Percentiles rank a stretch among this genome's conserved stretches.
Evolutionary conservation across 2,888 invertebrate genomes (phyloP).

Genomic region (Fragum fragum): DNA sequence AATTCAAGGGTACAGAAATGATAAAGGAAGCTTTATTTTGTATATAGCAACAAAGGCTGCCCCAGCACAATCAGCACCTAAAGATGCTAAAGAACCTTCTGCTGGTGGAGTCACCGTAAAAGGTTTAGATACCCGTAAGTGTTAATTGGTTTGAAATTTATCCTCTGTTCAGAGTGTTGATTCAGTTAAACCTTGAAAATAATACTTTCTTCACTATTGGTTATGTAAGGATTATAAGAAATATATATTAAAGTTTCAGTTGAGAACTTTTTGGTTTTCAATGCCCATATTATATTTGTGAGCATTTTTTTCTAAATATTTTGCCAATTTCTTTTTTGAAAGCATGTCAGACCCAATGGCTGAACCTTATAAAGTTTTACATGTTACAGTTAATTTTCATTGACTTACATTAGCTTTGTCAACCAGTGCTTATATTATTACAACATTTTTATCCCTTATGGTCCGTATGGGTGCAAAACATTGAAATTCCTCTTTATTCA

Average conservation of each 20-base stretch:
- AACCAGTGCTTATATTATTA: constrained; percentile 1
- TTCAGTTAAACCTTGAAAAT: too few relatives aligned
- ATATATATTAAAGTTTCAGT: too few relatives aligned
- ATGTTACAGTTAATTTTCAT: not conserved
- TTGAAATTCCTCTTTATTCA: not conserved
- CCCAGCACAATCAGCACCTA: constrained; percentile 52
- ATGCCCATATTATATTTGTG: not conserved
- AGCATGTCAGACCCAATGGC: constrained; percentile 1
- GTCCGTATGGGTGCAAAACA: not conserved
- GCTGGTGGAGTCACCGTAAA: constrained; percentile 91
- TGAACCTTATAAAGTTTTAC: not conserved
- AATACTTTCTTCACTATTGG: too few relatives aligned
- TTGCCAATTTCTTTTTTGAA: not conserved
- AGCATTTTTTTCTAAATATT: not conserved
- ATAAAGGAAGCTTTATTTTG: not conserved
- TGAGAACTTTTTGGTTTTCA: not conserved
- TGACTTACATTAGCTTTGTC: not conserved
- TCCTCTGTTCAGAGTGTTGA: not conserved
- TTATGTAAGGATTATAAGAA: too few relatives aligned
- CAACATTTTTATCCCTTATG: not conserved
- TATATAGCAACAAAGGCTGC: constrained; percentile 36
- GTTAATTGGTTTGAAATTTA: not conserved
- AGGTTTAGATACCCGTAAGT: constrained; percentile 95
- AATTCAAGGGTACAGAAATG: too few relatives aligned
- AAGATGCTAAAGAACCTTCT: constrained; percentile 20